Evolutionary conservation across 2,888 invertebrate species (phyloP), one percentile per base, ranked within the genome.

Genomic region (Brenthis hecate): DNA sequence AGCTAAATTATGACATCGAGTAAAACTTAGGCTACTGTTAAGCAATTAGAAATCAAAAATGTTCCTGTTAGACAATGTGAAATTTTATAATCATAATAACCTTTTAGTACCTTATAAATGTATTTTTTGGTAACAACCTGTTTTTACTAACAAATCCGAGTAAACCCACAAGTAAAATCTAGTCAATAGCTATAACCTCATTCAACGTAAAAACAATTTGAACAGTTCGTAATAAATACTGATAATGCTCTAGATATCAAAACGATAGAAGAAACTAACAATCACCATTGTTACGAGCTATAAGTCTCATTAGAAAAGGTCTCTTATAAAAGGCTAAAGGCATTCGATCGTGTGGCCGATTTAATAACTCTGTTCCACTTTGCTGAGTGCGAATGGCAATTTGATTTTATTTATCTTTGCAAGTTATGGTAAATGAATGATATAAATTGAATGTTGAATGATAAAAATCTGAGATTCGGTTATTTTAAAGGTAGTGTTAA

Each of bases 241-340:
- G 23, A 57, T 58, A 57, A 57, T 13, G 57, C 6, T 43, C 36
- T 11, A 43, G 36, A 43, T 48, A 28, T 50, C 13, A 28, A 32
- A 54, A 66, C 48, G 48, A 43, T 58, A 16, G 50, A 66, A 66
- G 54, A 48, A 61, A 55, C 16, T 48, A 36, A 66, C 60, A 56
- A 61, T 61, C 48, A 54, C 66, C 19, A 55, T 60, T 66, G 60
- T 55, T 61, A 16, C 19, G 55, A 55, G 14, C 14, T 55, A 60
- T 60, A 55, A 66, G 60, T 50, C 60, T 66, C 55, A 66, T 66
- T 60, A 55, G 54, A 58, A 66, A 66, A 66, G 56, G 56, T 50
- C 36, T 53, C 56, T 5, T 19, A 50, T 57, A 47, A 57, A 65
- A 57, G 57, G 36, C 16, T 47, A 48, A 56, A 56, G 47, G 13